Evolutionary conservation across 2,797 vertebrate genomes (phyloP).

Genomic region (Gambusia yucatana): DNA sequence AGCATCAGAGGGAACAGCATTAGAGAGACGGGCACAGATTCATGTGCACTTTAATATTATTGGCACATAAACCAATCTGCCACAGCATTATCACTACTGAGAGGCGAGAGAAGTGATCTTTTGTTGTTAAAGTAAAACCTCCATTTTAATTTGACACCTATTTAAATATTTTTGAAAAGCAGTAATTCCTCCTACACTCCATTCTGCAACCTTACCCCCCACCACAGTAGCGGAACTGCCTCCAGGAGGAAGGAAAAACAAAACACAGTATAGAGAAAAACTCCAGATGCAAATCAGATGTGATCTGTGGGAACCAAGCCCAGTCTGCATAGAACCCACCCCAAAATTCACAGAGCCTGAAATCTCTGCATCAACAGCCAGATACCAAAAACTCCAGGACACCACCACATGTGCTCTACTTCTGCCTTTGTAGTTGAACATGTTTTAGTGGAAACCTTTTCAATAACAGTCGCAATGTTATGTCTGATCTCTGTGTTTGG

Average conservation of each 20-base stretch:
- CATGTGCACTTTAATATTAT: conserved; percentile 11
- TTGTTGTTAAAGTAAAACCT: background rate
- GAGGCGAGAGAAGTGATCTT: background rate
- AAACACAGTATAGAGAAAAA: background rate
- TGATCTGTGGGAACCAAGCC: conserved; percentile 4
- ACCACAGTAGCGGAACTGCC: background rate
- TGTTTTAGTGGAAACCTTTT: background rate
- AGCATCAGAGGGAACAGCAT: conserved; percentile 25
- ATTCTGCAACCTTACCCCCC: background rate
- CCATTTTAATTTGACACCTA: background rate
- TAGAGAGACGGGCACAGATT: conserved; percentile 26
- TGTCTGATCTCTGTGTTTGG: background rate
- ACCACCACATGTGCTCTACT: background rate
- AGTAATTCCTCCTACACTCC: background rate
- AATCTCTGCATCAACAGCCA: background rate
- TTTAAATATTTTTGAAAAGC: background rate
- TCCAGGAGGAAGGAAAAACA: background rate
- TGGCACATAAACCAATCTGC: background rate
- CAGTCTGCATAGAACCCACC: background rate
- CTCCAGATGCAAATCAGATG: conserved; percentile 7
- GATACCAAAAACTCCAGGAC: conserved; percentile 6
- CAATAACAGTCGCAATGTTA: background rate
- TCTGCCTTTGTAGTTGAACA: background rate
- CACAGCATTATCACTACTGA: background rate
- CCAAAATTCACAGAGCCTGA: background rate